Conservation (phyloP, 2,888 invertebrate genomes). For the Lepidochitona cinerea region DNA sequence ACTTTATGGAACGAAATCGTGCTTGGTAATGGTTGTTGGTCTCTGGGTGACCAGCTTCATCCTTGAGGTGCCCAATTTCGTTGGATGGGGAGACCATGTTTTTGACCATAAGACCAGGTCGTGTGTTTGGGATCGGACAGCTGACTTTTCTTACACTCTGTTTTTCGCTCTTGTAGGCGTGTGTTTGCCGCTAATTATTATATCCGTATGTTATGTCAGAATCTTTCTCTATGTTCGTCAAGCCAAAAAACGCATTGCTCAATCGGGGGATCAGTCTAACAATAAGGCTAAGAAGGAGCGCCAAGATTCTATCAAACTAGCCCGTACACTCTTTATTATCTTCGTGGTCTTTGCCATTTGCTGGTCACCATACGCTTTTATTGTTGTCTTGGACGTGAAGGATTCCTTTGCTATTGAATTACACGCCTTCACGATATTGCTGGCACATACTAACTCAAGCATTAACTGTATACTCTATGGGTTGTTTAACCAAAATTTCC, state of each 20-base stretch:
- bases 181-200: constrained; percentile 26
- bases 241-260: constrained; percentile 12
- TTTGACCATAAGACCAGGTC: constrained; percentile 37
- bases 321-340: not conserved
- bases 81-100: constrained; percentile 40
- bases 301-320: not conserved
- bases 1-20: constrained; percentile 24
- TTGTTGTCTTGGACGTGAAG: not conserved
- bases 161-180: constrained; percentile 34
- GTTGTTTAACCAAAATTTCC: constrained; percentile 20
- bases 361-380: not conserved
- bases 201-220: constrained; percentile 28
- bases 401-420: not conserved
- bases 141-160: constrained; percentile 33
- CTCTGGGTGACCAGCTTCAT: constrained; percentile 39
- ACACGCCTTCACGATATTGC: not conserved
- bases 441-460: constrained; percentile 6
- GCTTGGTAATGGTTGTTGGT: constrained; percentile 25
- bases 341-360: not conserved
- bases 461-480: constrained; percentile 21
- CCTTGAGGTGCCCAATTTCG: constrained; percentile 31
- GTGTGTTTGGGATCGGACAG: constrained; percentile 39
- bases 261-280: not conserved
- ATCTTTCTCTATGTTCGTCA: constrained; percentile 24
- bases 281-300: not conserved